Base-by-base conservation (phyloP, 2,113 vertebrate species). In the Uropsilus gracilis region DNA sequence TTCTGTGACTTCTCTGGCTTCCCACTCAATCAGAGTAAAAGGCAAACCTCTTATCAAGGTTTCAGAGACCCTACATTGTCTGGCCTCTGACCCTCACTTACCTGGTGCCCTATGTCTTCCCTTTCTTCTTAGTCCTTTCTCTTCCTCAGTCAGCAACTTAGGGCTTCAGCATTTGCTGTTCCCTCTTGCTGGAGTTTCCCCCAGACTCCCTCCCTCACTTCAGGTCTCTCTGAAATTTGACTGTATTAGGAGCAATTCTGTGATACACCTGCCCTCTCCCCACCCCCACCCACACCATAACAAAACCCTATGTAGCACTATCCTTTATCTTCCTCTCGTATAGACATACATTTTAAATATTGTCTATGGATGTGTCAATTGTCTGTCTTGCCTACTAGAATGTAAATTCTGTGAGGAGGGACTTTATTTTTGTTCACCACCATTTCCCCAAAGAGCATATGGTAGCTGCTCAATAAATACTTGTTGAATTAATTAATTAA, bases 401-500 rank as follows among this genome's bases (percentile, higher is more conserved):
- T 59, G 39, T 55, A 61, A 95, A 42, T 66, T 84, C 75, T 44
- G 59, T 24, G 44, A 77, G 48, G 53, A 91, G 44, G 42, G 76
- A 91, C 69, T 91, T 80, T 53, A 53, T 90, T 89, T 55, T 87
- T 92, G 55, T 85, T 95, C 39, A 32, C 30, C 24, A 44, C 76
- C 76, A 0, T 91, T 89, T 89, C 90, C 71, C 90, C 81, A 77
- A 1, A 63, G 81, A 94, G 85, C 92, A 46, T 78, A 76, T 57
- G 76, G 72, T 97, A 96, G 95, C 66, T 95, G 73, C 84, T 96
- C 96, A 96, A 93, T 94, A 94, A 96, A 94, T 97, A 96, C 92
- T 94, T 95, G 76, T 88, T 95, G 93, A 87, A 97, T 96, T 92
- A 95, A 97, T 97, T 94, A 91, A 93, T 95, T 90, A 87, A 93